Evolutionary conservation across 2,797 vertebrate genomes (phyloP).

Genomic region (Lepus townsendii): DNA sequence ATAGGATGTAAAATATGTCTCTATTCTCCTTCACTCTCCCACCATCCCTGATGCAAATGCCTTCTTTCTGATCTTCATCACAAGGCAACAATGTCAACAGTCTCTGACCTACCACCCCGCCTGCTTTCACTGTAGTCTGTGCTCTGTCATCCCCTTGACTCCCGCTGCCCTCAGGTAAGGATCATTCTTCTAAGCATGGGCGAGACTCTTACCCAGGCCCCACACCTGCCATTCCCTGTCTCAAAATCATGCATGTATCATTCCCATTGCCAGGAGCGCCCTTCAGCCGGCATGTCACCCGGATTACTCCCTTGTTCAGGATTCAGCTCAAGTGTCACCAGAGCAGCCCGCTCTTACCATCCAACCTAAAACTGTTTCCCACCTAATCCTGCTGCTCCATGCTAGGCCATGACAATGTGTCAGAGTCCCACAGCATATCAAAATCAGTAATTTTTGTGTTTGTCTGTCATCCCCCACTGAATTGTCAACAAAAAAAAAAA

Average conservation of each 20-base stretch:
- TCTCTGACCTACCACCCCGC: background rate
- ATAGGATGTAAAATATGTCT: too few relatives aligned
- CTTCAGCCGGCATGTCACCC: background rate
- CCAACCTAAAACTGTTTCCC: background rate
- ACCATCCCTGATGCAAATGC: background rate
- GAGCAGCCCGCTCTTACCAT: background rate
- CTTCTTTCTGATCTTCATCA: background rate
- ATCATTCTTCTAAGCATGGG: background rate
- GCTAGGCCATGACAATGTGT: background rate
- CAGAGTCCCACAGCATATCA: background rate
- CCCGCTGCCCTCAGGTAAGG: background rate
- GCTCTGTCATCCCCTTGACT: background rate
- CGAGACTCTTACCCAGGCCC: background rate
- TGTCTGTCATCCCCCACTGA: background rate
- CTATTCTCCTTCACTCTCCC: background rate
- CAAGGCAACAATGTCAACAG: background rate
- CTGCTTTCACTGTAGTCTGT: background rate
- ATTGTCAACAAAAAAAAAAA: background rate
- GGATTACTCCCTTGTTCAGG: background rate
- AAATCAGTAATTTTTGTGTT: background rate
- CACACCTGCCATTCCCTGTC: background rate
- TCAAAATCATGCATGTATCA: background rate
- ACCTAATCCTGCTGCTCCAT: background rate
- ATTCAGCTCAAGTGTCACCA: background rate
- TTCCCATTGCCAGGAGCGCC: background rate